Evolutionary conservation across 1,140 invertebrate genomes (phyloP).

Genomic region (Trichonephila clavata): DNA sequence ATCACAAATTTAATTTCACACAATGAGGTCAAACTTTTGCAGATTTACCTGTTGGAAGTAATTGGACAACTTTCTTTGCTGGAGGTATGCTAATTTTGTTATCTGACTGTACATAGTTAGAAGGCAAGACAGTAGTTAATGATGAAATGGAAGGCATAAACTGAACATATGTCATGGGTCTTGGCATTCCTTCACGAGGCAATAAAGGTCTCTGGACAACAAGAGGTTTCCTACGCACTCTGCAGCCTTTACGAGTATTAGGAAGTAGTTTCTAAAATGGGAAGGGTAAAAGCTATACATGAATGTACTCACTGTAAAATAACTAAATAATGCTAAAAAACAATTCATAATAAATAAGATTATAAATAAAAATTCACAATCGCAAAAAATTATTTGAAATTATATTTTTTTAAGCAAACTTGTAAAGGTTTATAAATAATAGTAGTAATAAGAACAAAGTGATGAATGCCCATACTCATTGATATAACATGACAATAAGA

Average conservation of each 20-base stretch:
- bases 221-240: slow-evolving; percentile 69
- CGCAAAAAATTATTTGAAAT: no score
- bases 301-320: background rate
- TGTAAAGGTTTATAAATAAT: no score
- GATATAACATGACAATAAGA: no score
- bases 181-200: slow-evolving; percentile 68
- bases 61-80: slow-evolving; percentile 71
- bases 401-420: no score
- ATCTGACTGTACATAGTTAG: slow-evolving; percentile 7
- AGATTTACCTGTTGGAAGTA: slow-evolving; percentile 62
- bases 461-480: no score
- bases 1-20: no score
- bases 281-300: background rate
- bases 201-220: slow-evolving; percentile 72
- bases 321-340: background rate
- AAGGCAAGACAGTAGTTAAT: slow-evolving; percentile 63
- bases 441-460: no score
- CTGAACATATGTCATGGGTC: slow-evolving; percentile 75
- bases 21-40: background rate
- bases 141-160: slow-evolving; percentile 75
- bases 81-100: slow-evolving; percentile 59
- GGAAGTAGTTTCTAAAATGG: slow-evolving; percentile 73
- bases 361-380: no score
- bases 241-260: slow-evolving; percentile 60
- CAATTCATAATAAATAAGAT: no score